Conservation (phyloP, 2,888 invertebrate species). For the Scaptomyza flava region DNA sequence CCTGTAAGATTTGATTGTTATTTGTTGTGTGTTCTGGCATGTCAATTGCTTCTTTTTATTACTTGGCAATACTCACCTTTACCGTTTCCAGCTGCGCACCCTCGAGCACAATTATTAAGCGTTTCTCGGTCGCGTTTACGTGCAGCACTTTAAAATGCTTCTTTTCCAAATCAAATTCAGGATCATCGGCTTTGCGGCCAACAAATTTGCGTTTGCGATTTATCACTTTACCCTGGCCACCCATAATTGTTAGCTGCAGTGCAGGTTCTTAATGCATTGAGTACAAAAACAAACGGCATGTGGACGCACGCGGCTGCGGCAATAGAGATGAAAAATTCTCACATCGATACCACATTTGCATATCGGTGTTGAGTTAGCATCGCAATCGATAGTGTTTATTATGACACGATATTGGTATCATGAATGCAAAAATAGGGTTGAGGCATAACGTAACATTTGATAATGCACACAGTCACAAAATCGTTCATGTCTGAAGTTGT, state of each 20-base stretch:
- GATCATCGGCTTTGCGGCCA: conserved; percentile 86
- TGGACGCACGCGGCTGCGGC: conserved; percentile 35
- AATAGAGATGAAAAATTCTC: conserved; percentile 24
- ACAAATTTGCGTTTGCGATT: conserved; percentile 82
- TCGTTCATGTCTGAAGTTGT: no score
- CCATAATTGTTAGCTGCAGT: conserved; percentile 57
- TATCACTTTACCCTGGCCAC: conserved; percentile 80
- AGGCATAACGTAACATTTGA: not conserved
- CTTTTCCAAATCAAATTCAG: conserved; percentile 91
- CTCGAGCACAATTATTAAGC: conserved; percentile 96
- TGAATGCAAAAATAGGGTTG: not conserved
- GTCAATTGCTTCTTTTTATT: not conserved
- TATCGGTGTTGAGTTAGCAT: not conserved
- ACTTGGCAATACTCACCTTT: conserved; percentile 88
- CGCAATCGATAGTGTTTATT: not conserved
- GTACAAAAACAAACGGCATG: conserved; percentile 47
- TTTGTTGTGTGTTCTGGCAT: not conserved
- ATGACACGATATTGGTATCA: not conserved
- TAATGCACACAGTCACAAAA: no score
- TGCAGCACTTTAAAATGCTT: conserved; percentile 92
- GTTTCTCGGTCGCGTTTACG: conserved; percentile 93
- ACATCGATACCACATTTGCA: not conserved
- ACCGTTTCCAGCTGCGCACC: conserved; percentile 98
- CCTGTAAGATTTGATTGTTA: conserved; percentile 85
- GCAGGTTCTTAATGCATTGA: not conserved